Evolutionary conservation across 2,797 vertebrate species (phyloP).

Genomic region (Remorina albescens): DNA sequence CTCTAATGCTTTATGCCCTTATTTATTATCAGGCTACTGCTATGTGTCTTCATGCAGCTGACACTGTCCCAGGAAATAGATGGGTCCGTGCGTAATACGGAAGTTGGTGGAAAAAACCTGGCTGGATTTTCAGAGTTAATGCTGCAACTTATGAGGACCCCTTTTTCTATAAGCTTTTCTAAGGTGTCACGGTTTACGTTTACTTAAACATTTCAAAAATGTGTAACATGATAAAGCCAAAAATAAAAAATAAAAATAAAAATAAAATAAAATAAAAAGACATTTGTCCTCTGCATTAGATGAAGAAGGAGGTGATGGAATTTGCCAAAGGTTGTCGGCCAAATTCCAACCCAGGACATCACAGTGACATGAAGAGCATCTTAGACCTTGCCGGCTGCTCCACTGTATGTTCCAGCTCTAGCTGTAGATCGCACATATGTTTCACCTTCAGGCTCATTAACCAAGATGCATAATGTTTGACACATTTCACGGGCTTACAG

Average conservation of each 20-base stretch:
- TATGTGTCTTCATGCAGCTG: not conserved
- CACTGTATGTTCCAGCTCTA: not conserved
- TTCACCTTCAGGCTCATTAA: not conserved
- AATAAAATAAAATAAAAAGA: too few species aligned
- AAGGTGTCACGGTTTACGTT: too few species aligned
- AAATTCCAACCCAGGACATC: not conserved
- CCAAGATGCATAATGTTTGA: not conserved
- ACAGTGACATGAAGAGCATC: not conserved
- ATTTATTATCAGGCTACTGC: not conserved
- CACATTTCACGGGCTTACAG: slow-evolving; percentile 1
- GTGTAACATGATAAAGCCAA: too few species aligned
- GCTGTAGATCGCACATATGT: not conserved
- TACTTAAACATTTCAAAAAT: too few species aligned
- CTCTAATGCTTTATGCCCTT: not conserved
- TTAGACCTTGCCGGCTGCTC: not conserved
- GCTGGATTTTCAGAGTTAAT: not conserved
- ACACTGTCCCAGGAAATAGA: not conserved
- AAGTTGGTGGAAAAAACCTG: not conserved
- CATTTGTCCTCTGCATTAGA: not conserved
- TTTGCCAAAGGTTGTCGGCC: not conserved
- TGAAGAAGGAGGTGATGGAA: not conserved
- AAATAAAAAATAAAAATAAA: too few species aligned
- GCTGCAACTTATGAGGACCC: too few species aligned
- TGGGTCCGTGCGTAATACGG: not conserved
- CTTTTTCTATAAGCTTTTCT: too few species aligned